Evolutionary conservation across 2,888 invertebrate species (phyloP).

Genomic region (Disparrhopalites patrizii): DNA sequence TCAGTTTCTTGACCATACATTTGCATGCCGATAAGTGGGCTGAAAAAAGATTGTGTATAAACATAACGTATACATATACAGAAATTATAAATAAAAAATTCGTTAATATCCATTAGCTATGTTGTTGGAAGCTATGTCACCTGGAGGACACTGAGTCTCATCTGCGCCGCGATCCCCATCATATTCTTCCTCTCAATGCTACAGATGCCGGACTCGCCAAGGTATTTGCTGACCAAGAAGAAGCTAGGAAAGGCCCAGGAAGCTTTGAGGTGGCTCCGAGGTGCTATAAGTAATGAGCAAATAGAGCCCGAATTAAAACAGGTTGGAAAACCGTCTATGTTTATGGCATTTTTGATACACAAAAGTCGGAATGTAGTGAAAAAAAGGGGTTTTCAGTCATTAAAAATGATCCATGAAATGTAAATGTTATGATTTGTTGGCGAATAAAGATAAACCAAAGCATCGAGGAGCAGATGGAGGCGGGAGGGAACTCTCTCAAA

Average conservation of each 20-base stretch:
- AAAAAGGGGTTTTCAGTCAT: no score
- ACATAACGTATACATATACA: no score
- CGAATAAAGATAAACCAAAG: neutral
- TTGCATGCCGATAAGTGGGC: no score
- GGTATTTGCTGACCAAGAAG: conserved; percentile 3
- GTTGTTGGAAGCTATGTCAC: neutral
- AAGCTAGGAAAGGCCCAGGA: neutral
- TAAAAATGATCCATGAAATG: no score
- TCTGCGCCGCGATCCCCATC: neutral
- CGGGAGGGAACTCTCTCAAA: conserved; percentile 1
- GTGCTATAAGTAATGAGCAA: conserved; percentile 58
- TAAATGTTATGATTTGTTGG: no score
- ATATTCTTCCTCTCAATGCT: neutral
- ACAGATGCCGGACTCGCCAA: neutral
- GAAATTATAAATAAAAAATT: no score
- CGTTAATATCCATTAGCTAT: neutral
- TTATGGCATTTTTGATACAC: no score
- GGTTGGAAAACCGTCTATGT: no score
- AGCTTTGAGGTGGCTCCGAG: conserved; percentile 4
- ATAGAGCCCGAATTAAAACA: conserved; percentile 63
- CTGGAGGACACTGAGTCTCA: neutral
- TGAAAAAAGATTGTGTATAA: neutral
- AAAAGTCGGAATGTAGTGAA: no score
- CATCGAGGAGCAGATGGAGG: no score
- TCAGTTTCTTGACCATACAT: no score